Evolutionary conservation across 2,797 vertebrate species (phyloP).

Genomic region (Notoglanidium macrostoma): DNA sequence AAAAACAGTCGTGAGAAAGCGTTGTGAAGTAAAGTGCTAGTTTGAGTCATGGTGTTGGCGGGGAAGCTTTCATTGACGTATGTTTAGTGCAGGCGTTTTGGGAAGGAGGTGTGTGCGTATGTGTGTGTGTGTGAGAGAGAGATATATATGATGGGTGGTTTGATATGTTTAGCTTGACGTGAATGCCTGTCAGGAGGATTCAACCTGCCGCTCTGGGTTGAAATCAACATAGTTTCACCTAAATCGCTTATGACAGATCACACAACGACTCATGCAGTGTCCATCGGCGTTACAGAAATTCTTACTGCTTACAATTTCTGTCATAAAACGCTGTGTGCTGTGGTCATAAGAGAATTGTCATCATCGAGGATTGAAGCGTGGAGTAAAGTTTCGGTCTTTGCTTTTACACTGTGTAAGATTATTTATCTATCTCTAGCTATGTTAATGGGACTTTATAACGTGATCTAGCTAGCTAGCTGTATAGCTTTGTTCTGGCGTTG

Average conservation of each 20-base stretch:
- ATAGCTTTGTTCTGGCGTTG: too few species aligned
- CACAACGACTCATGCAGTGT: background rate
- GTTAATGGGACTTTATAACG: background rate
- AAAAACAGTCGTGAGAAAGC: background rate
- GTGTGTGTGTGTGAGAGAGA: background rate
- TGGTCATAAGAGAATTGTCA: background rate
- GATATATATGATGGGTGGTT: background rate
- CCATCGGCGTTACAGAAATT: background rate
- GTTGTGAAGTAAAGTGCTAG: slow-evolving; percentile 13
- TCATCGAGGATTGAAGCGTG: background rate
- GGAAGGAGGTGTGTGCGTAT: slow-evolving; percentile 6
- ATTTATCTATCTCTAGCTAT: background rate
- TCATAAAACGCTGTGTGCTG: background rate
- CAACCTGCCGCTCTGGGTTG: slow-evolving; percentile 11
- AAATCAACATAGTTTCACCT: slow-evolving; percentile 15
- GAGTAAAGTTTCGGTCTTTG: background rate
- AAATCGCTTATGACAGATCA: slow-evolving; percentile 18
- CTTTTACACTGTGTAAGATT: background rate
- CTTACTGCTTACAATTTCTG: background rate
- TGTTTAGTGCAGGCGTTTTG: background rate
- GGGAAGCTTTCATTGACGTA: background rate
- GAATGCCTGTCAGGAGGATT: slow-evolving; percentile 6
- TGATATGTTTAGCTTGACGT: slow-evolving; percentile 23
- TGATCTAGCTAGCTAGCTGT: background rate
- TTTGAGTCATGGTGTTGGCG: slow-evolving; percentile 18